Base-by-base conservation (phyloP, 1,140 invertebrate genomes). In the Aplysia californica region DNA sequence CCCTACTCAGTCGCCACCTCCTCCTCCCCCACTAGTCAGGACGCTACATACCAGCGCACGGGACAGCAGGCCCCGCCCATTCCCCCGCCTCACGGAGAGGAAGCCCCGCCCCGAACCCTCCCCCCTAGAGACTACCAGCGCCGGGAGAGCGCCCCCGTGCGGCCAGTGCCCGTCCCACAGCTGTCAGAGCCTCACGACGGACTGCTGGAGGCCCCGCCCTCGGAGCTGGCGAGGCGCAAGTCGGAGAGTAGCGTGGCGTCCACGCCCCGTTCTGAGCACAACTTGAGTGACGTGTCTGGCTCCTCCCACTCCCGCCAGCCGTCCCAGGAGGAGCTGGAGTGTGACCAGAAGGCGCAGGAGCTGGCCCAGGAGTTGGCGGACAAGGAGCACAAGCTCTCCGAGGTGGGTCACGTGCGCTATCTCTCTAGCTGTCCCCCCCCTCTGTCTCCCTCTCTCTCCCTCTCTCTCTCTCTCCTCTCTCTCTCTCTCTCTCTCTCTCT, bases 251-350 rank as follows among this genome's bases (percentile, higher is more conserved):
- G 59, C 44, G 59, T 79, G 31, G 33, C 50, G n/a, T n/a, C 38
- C 2, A n/a, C 72, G 0, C 50, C 44, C 20, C n/a, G 73, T 41
- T 21, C 50, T 0, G 33, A 65, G 33, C 36, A 74, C 36, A 29
- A 72, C 39, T 0, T 3, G 0, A 6, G n/a, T 38, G 66, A 75
- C 21, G 15, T 72, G 2, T 59, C 39, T 0, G 20, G 58, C 1
- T 23, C 68, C 18, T 61, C 75, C 75, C 87, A 88, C 59, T 79
- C 80, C 15, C 77, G 89, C n/a, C 87, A 89, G 68, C 94, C 94
- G 67, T 89, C 93, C 21, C 92, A 93, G 66, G 95, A 95, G 84
- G 95, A 96, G 88, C 92, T 95, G 74, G 95, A 95, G 79, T 95
- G 94, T 89, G 95, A 96, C 82, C 91, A 93, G 80, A 90, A 95